Conservation (phyloP, 2,888 invertebrate species). For the Limnephilus rhombicus region DNA sequence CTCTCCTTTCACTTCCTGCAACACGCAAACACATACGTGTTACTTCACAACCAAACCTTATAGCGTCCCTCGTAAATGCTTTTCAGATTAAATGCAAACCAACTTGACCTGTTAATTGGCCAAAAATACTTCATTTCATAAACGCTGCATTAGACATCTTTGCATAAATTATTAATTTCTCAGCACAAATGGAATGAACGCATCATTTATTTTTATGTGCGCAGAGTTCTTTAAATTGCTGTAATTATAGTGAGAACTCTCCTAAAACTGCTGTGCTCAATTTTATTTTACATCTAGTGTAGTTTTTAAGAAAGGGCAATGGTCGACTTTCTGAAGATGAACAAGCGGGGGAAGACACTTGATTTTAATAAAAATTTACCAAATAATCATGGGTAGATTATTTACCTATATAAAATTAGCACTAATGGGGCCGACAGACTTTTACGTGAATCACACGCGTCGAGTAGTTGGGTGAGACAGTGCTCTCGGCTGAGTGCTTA, state of each 20-base stretch:
- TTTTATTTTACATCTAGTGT: neutral
- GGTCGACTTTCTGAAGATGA: neutral
- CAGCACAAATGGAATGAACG: neutral
- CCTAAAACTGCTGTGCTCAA: neutral
- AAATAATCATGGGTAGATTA: neutral
- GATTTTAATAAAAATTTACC: neutral
- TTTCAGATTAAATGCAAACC: neutral
- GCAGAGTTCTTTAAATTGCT: neutral
- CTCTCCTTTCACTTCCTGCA: conserved; percentile 76
- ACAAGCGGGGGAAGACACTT: neutral
- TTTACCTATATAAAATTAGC: neutral
- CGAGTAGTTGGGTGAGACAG: no score
- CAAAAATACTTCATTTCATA: neutral
- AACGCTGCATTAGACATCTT: neutral
- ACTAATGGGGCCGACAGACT: neutral
- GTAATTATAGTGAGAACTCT: neutral
- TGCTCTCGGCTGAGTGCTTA: no score
- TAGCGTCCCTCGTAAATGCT: neutral
- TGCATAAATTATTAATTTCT: neutral
- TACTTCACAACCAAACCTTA: neutral
- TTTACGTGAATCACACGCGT: no score
- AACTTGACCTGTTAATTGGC: neutral
- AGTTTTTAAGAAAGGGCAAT: neutral
- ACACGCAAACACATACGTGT: conserved; percentile 14
- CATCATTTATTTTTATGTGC: neutral